Percentiles rank a stretch among this genome's conserved stretches.
phyloP scores from a whole-genome alignment of 92 coral and sea anemone species.

The Zoanthus sansibaricus region DNA sequence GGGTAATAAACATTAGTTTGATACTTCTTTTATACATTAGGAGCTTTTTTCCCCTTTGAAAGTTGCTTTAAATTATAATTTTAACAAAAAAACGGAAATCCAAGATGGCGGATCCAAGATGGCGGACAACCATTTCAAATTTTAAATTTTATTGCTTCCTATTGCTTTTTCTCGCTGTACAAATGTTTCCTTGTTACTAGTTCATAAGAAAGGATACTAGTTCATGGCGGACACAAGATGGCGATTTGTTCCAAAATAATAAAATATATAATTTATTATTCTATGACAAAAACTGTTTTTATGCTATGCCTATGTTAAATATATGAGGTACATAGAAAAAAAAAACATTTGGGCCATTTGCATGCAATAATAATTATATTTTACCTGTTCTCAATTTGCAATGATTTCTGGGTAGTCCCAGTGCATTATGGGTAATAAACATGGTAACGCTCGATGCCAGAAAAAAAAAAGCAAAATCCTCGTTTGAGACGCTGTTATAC shows the following conservation, averaged over 20 bases:
- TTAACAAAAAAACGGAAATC: too few relatives aligned
- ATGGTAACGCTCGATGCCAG: conserved; percentile 1
- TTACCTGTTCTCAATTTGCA: not conserved
- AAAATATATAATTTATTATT: too few relatives aligned
- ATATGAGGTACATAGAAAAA: not conserved
- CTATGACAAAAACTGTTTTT: conserved; percentile 3
- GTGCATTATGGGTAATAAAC: conserved; percentile 5
- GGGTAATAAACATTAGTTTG: conserved; percentile 39
- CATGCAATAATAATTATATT: not conserved
- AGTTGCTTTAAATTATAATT: too few relatives aligned
- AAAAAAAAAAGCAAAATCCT: too few relatives aligned
- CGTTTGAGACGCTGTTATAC: not conserved
- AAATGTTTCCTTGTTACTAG: conserved; percentile 2
- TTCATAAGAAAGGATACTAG: conserved; percentile 21
- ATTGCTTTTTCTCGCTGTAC: not conserved
- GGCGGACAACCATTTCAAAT: too few relatives aligned
- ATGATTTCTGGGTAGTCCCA: not conserved
- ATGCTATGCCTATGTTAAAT: conserved; percentile 4
- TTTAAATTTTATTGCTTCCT: conserved; percentile 35
- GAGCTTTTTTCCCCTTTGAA: too few relatives aligned
- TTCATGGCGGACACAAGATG: conserved; percentile 4
- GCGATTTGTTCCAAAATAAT: not conserved
- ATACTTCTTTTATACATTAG: conserved; percentile 31
- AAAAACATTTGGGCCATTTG: not conserved
- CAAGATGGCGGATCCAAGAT: too few relatives aligned